phyloP scores from a whole-genome alignment of 2,113 vertebrate genomes.

The Solea senegalensis region DNA sequence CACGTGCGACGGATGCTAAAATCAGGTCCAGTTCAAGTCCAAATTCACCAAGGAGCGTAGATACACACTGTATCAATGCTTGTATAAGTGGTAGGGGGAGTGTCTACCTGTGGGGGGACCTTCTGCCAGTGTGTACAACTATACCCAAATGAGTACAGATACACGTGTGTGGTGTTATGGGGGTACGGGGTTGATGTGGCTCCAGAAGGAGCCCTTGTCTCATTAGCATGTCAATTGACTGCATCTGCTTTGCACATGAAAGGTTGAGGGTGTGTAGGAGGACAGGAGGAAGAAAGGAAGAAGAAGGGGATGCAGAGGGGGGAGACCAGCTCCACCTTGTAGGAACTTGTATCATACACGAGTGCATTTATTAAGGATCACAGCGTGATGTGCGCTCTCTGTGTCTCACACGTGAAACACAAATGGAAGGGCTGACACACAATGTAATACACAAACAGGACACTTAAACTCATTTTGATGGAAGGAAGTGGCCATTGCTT shows the following conservation, averaged over 20 bases:
- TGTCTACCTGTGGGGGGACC: conserved; percentile 10
- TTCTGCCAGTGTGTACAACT: conserved; percentile 26
- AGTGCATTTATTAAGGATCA: conserved; percentile 74
- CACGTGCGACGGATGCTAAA: too few relatives aligned
- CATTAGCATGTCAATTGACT: conserved; percentile 90
- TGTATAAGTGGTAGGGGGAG: conserved; percentile 22
- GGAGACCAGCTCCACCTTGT: conserved; percentile 67
- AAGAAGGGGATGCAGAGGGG: conserved; percentile 52
- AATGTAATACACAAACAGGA: conserved; percentile 13
- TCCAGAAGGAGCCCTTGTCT: conserved; percentile 82
- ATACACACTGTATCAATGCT: neutral
- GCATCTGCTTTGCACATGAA: conserved; percentile 90
- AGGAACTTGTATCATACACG: conserved; percentile 72
- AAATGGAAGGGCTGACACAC: conserved; percentile 13
- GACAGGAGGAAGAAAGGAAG: conserved; percentile 72
- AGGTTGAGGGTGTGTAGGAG: conserved; percentile 79
- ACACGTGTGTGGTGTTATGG: conserved; percentile 4
- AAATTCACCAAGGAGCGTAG: neutral
- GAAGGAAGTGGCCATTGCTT: too few relatives aligned
- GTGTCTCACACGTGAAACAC: conserved; percentile 1
- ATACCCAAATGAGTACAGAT: neutral
- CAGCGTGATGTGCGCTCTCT: conserved; percentile 28
- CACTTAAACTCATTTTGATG: conserved; percentile 2
- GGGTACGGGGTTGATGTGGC: conserved; percentile 46
- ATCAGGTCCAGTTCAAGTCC: too few relatives aligned